These are phyloP conservation scores for Drosophila asahinai DNA, from an alignment of 1,140 invertebrate species.

Conservation along the genomic window DNA sequence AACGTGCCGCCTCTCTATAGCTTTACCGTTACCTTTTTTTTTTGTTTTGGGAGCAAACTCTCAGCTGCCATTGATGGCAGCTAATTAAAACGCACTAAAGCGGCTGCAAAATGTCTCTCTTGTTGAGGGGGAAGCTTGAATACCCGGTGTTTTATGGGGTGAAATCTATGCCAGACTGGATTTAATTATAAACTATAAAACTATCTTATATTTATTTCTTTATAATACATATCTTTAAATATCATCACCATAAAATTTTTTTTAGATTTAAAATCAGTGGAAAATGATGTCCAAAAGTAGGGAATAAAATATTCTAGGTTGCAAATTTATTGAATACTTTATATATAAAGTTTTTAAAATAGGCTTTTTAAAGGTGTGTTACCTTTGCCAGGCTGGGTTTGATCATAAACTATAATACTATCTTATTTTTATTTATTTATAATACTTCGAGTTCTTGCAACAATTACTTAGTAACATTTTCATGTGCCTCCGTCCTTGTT, in stretches of 20 bases:
- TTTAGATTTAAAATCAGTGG: not conserved
- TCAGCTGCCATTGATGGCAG: constrained; percentile 50
- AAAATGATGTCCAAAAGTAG: not conserved
- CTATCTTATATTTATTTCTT: too few species aligned
- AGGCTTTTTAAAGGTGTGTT: too few species aligned
- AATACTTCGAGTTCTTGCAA: too few species aligned
- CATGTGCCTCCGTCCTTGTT: too few species aligned
- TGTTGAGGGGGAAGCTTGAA: not conserved
- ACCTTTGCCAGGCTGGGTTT: too few species aligned
- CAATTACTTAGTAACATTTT: too few species aligned
- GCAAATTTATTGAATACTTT: too few species aligned
- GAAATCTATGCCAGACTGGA: not conserved
- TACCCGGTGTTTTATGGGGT: not conserved
- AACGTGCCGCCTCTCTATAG: constrained; percentile 51
- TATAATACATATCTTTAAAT: too few species aligned
- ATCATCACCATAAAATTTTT: not conserved
- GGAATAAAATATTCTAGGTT: too few species aligned
- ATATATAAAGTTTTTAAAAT: too few species aligned
- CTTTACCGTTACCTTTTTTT: constrained; percentile 11
- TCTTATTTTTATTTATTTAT: too few species aligned
- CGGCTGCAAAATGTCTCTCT: constrained; percentile 34
- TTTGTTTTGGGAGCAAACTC: constrained; percentile 4
- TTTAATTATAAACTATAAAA: not conserved
- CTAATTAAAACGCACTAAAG: constrained; percentile 80
- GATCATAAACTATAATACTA: too few species aligned